Base-by-base conservation (phyloP, 2,113 vertebrate genomes). In the Psilopogon haemacephalus region DNA sequence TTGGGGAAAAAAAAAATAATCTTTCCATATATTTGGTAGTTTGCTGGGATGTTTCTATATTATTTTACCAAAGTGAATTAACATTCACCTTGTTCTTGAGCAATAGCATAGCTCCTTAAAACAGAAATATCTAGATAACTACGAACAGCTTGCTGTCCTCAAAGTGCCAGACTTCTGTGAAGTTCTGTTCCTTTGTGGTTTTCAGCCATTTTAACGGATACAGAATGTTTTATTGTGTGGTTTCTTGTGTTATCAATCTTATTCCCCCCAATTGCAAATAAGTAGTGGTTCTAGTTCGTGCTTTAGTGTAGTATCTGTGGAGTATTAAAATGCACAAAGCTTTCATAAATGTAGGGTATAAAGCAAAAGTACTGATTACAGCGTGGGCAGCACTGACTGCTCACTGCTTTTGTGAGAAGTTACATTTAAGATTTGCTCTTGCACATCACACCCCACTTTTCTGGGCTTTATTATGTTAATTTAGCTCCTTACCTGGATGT, bases 141-240 rank as follows among this genome's bases (percentile, higher is more conserved):
- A 0, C 21, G 9, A 62, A 26, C 6, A 8, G 28, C 74, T 86
- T 24, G 2, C 59, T 13, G 1, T 13, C 2, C 2, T 7, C 6
- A 21, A n/a, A 27, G 21, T 69, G 16, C 20, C 17, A n/a, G 8
- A 17, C 14, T 69, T 82, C 3, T 8, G 6, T 93, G 67, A 79
- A 82, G 84, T n/a, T 15, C 48, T 65, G 0, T 75, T 85, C 20
- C n/a, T n/a, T 0, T 32, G 15, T 30, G 11, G 11, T 85, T 88
- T 85, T 72, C 48, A 76, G 32, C 32, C 50, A 7, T n/a, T 87
- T 48, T n/a, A 54, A 27, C 38, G 6, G 11, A 28, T 59, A 28
- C 10, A 55, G 20, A 55, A 60, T 44, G 8, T 62, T 42, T 9
- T 2, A 30, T 15, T 48, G 3, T 8, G 44, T 76, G 13, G 3